Evolutionary conservation across 1,140 invertebrate species (phyloP).

Genomic region (Kradibia gibbosae): DNA sequence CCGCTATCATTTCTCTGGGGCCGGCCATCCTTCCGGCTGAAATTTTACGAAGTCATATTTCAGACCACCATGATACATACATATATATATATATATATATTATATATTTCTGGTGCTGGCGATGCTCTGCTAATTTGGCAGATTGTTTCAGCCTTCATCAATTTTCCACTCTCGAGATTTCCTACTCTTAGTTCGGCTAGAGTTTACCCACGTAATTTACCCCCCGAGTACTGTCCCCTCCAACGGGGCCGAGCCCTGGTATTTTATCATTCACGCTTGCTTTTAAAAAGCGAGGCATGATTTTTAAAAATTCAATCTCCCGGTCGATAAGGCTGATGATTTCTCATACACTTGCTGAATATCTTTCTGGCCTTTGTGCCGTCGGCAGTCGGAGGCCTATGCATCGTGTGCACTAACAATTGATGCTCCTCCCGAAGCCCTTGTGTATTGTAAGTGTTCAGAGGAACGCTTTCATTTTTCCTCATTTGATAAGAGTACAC

Average conservation of each 20-base stretch:
- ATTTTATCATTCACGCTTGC: too few species aligned
- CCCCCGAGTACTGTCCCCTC: background rate
- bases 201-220: constrained; percentile 43
- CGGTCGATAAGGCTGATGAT: background rate
- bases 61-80: constrained; percentile 24
- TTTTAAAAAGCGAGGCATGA: too few species aligned
- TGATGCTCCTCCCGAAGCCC: background rate
- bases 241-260: too few species aligned
- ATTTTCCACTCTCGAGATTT: constrained; percentile 30
- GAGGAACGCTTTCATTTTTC: background rate
- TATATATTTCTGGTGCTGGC: constrained; percentile 17
- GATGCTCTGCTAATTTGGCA: constrained; percentile 43
- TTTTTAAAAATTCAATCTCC: too few species aligned
- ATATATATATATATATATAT: too few species aligned
- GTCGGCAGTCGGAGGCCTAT: background rate
- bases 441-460: too few species aligned
- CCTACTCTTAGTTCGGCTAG: background rate
- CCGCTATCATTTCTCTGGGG: background rate
- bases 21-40: constrained; percentile 26
- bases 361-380: too few species aligned
- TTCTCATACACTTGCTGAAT: too few species aligned
- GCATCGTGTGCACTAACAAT: background rate
- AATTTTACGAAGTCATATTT: constrained; percentile 51
- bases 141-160: constrained; percentile 47
- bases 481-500: background rate